These are phyloP conservation scores for Megalonaias nervosa DNA, from an alignment of 1,140 invertebrate genomes.

Conservation along the genomic window DNA sequence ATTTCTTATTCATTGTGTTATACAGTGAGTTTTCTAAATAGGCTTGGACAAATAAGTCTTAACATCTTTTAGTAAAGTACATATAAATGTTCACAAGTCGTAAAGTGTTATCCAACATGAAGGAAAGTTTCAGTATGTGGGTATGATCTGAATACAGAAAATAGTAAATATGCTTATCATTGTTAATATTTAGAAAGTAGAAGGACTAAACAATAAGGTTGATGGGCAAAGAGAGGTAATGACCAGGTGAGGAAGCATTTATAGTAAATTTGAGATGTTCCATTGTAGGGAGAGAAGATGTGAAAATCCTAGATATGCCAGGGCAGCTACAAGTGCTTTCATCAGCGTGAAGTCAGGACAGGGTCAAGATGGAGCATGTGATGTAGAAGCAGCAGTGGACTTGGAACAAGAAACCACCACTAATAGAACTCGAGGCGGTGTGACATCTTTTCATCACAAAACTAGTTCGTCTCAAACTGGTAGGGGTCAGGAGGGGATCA, in stretches of 20 bases:
- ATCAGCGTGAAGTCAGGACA: constrained; percentile 38
- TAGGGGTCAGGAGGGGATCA: not conserved
- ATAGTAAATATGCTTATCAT: too few species aligned
- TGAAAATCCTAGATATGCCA: constrained; percentile 35
- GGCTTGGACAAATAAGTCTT: too few species aligned
- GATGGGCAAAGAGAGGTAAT: too few species aligned
- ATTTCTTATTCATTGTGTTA: too few species aligned
- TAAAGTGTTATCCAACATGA: too few species aligned
- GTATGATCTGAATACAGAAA: too few species aligned
- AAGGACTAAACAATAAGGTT: too few species aligned
- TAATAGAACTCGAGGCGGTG: constrained; percentile 5
- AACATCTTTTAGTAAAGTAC: too few species aligned
- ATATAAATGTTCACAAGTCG: too few species aligned
- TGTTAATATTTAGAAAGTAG: too few species aligned
- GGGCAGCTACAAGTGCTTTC: constrained; percentile 44
- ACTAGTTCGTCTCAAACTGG: constrained; percentile 5
- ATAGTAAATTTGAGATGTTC: not conserved
- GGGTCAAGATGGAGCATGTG: not conserved
- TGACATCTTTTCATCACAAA: not conserved
- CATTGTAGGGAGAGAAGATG: constrained; percentile 46
- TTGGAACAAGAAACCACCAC: not conserved
- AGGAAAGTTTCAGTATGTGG: too few species aligned
- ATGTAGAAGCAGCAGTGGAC: not conserved
- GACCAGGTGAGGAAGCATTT: not conserved
- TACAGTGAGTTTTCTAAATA: too few species aligned